Evolutionary conservation across 2,888 invertebrate species (phyloP).

Genomic region (Liodrosophila aerea): DNA sequence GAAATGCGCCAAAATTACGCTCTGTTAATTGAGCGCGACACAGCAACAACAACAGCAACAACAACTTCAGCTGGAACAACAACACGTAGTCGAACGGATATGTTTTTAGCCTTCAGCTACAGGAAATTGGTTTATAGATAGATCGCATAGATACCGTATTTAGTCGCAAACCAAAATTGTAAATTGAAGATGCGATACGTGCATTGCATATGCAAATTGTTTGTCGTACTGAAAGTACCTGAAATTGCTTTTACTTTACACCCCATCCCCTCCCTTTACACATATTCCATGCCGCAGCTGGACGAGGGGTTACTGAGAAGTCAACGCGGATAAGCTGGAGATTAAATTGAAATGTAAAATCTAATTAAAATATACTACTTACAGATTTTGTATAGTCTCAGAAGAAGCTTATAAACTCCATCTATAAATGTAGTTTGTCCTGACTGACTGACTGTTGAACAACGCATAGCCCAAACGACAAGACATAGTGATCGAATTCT

Average conservation of each 20-base stretch:
- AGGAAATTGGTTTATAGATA: slow-evolving; percentile 72
- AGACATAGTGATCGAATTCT: too few relatives aligned
- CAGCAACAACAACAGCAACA: slow-evolving; percentile 22
- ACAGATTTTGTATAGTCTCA: too few relatives aligned
- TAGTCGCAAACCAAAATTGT: slow-evolving; percentile 54
- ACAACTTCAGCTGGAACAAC: background rate
- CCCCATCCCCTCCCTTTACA: too few relatives aligned
- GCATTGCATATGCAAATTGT: slow-evolving; percentile 71
- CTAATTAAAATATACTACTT: background rate
- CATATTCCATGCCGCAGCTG: too few relatives aligned
- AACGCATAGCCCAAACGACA: too few relatives aligned
- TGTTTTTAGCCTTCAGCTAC: slow-evolving; percentile 42
- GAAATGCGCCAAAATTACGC: slow-evolving; percentile 67
- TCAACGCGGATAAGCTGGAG: too few relatives aligned
- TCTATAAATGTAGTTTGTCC: too few relatives aligned
- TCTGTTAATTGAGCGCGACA: slow-evolving; percentile 66
- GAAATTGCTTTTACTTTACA: slow-evolving; percentile 61
- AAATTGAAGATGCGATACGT: slow-evolving; percentile 72
- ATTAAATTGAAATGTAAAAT: background rate
- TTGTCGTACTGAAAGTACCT: slow-evolving; percentile 58
- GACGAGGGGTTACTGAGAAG: slow-evolving; percentile 20
- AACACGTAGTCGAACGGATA: slow-evolving; percentile 34
- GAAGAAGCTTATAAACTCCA: too few relatives aligned
- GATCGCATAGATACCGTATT: slow-evolving; percentile 59
- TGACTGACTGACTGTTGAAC: too few relatives aligned